Conservation (phyloP, 2,888 invertebrate genomes). For the Creontiades dilutus region DNA sequence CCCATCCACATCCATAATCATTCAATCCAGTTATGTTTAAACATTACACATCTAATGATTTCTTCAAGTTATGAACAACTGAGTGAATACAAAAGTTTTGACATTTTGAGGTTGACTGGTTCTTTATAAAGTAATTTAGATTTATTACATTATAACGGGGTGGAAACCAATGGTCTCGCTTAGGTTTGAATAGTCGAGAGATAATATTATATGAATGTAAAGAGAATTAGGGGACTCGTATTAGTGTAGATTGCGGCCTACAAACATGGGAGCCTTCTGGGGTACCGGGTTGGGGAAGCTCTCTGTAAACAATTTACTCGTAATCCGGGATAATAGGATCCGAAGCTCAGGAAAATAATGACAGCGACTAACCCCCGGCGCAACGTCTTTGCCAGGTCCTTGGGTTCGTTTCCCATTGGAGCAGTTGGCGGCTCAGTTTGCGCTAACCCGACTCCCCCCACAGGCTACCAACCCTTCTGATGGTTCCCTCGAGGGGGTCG, state of each 20-base stretch:
- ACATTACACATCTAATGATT: too few species aligned
- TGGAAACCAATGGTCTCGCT: too few species aligned
- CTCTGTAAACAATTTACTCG: conserved; percentile 66
- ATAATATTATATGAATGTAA: neutral
- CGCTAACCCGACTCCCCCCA: neutral
- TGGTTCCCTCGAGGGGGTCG: conserved; percentile 11
- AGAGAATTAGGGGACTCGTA: neutral
- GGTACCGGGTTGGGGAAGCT: conserved; percentile 26
- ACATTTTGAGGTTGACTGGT: too few species aligned
- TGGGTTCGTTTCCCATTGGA: neutral
- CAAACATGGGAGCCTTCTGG: conserved; percentile 37
- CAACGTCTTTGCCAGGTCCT: conserved; percentile 23
- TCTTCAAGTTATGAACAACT: too few species aligned
- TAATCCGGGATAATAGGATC: conserved; percentile 65
- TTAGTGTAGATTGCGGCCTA: conserved; percentile 22
- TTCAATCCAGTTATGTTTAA: too few species aligned
- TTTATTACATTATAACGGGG: too few species aligned
- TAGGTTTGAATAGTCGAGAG: conserved; percentile 3
- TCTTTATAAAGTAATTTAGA: too few species aligned
- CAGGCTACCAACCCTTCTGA: neutral
- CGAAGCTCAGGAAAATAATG: conserved; percentile 68
- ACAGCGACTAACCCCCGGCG: conserved; percentile 34
- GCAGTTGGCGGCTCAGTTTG: conserved; percentile 18
- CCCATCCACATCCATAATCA: too few species aligned
- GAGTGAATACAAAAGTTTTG: too few species aligned